Percentiles rank a stretch among this genome's conserved stretches.
Conservation (phyloP, 2,888 invertebrate genomes). For the Brassicogethes aeneus region DNA sequence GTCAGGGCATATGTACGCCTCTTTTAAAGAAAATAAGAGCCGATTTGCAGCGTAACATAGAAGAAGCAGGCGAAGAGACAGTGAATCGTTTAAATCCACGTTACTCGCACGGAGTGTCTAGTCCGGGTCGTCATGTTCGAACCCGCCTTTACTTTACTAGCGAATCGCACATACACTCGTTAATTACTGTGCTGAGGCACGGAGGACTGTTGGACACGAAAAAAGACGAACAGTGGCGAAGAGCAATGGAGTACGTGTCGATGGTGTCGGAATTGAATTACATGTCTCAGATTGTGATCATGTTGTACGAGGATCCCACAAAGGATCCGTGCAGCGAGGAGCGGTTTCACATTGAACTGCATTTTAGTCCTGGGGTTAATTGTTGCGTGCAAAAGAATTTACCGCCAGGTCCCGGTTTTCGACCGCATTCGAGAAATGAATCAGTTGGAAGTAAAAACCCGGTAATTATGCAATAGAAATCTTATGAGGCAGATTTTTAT, state of each 20-base stretch:
- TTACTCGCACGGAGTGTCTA: slow-evolving; percentile 96
- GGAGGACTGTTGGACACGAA: slow-evolving; percentile 49
- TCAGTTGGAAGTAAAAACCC: slow-evolving; percentile 52
- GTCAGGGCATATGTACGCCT: slow-evolving; percentile 96
- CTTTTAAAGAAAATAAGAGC: slow-evolving; percentile 90
- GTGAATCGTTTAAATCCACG: slow-evolving; percentile 94
- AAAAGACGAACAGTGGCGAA: slow-evolving; percentile 94
- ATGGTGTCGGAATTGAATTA: slow-evolving; percentile 98
- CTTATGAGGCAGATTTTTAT: too few species aligned
- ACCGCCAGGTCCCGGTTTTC: slow-evolving; percentile 86
- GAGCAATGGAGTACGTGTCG: slow-evolving; percentile 97
- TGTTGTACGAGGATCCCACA: slow-evolving; percentile 97
- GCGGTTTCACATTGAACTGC: slow-evolving; percentile 95
- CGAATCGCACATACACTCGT: slow-evolving; percentile 97
- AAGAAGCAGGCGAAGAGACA: slow-evolving; percentile 84
- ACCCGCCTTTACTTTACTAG: slow-evolving; percentile 99
- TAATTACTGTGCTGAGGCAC: slow-evolving; percentile 89
- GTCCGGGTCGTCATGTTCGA: slow-evolving; percentile 94
- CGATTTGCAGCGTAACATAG: slow-evolving; percentile 89
- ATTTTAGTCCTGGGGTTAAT: slow-evolving; percentile 97
- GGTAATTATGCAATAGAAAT: slow-evolving; percentile 31
- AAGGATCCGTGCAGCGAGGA: slow-evolving; percentile 88
- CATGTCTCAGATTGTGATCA: slow-evolving; percentile 97
- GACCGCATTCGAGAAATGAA: slow-evolving; percentile 85
- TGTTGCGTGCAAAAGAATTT: slow-evolving; percentile 93